phyloP scores from a whole-genome alignment of 2,888 invertebrate genomes.

The Falcaria lacertinaria region DNA sequence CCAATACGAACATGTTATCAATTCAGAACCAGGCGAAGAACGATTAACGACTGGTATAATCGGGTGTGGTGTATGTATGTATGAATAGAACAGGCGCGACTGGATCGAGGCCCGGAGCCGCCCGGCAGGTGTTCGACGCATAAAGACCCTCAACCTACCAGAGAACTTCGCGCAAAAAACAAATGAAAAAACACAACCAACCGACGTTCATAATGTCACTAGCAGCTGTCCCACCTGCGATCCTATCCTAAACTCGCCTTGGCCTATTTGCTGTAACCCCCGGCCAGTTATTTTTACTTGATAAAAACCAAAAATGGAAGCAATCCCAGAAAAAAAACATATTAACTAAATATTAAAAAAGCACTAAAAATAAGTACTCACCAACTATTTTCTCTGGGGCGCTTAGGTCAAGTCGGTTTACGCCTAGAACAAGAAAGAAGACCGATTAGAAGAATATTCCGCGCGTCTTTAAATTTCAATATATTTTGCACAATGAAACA shows the following conservation, averaged over 20 bases:
- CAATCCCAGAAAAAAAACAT: constrained; percentile 3
- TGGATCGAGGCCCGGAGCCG: constrained; percentile 30
- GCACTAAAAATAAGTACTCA: constrained; percentile 34
- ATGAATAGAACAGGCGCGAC: constrained; percentile 41
- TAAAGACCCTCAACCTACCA: constrained; percentile 46
- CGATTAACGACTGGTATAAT: constrained; percentile 24
- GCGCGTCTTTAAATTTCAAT: not conserved
- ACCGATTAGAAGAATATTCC: constrained; percentile 27
- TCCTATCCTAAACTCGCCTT: constrained; percentile 34
- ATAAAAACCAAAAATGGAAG: not conserved
- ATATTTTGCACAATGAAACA: not conserved
- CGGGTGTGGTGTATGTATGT: too few relatives aligned
- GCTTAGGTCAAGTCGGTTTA: constrained; percentile 37
- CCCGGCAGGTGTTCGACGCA: constrained; percentile 62
- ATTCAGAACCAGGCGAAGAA: constrained; percentile 36
- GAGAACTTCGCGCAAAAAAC: constrained; percentile 49
- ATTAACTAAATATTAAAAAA: constrained; percentile 14
- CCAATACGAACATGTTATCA: constrained; percentile 2
- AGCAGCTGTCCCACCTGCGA: constrained; percentile 65
- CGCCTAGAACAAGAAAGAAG: constrained; percentile 58
- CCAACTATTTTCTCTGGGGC: constrained; percentile 38
- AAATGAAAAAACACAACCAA: constrained; percentile 37
- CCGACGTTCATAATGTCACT: constrained; percentile 58
- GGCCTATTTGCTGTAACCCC: constrained; percentile 7
- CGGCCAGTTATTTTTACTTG: too few relatives aligned